A percentile compares a stretch with the other conserved stretches of the same genome.
These are phyloP conservation scores for Gyrodactylus bullatarudis DNA, from an alignment of 1,140 invertebrate species.

Conservation along the genomic window DNA sequence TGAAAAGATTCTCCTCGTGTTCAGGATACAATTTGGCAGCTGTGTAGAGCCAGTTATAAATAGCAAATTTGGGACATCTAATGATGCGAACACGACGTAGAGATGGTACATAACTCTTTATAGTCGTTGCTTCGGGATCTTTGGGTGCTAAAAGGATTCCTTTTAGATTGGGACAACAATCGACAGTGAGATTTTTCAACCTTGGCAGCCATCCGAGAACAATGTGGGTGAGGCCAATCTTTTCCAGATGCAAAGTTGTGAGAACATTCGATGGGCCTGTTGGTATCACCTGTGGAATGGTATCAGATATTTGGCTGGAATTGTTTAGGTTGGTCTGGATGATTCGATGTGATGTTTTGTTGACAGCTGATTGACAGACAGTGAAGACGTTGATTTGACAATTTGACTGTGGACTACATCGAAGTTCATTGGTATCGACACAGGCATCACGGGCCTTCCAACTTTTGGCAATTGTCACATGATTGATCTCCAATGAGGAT, in stretches of 20 bases:
- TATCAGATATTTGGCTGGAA: too few species aligned
- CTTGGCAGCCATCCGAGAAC: background rate
- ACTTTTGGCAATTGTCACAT: background rate
- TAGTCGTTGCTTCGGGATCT: background rate
- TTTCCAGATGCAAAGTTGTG: constrained; percentile 1
- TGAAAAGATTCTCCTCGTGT: constrained; percentile 2
- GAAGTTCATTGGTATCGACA: background rate
- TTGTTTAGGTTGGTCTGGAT: background rate
- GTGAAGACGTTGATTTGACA: background rate
- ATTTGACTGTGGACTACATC: background rate
- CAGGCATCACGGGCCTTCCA: constrained; percentile 5
- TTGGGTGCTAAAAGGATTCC: background rate
- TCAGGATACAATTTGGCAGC: background rate
- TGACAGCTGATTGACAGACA: background rate
- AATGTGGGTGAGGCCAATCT: background rate
- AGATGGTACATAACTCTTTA: background rate
- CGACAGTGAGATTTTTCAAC: constrained; percentile 1
- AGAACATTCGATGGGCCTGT: background rate
- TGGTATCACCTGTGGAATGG: background rate
- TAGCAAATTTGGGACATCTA: constrained; percentile 6
- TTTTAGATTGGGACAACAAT: constrained; percentile 2
- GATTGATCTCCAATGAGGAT: background rate
- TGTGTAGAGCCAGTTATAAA: background rate
- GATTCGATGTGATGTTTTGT: background rate
- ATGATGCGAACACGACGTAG: constrained; percentile 4